Evolutionary conservation across 2,888 invertebrate species (phyloP), one percentile per base, ranked within the genome.

Genomic region (Melieria crassipennis): DNA sequence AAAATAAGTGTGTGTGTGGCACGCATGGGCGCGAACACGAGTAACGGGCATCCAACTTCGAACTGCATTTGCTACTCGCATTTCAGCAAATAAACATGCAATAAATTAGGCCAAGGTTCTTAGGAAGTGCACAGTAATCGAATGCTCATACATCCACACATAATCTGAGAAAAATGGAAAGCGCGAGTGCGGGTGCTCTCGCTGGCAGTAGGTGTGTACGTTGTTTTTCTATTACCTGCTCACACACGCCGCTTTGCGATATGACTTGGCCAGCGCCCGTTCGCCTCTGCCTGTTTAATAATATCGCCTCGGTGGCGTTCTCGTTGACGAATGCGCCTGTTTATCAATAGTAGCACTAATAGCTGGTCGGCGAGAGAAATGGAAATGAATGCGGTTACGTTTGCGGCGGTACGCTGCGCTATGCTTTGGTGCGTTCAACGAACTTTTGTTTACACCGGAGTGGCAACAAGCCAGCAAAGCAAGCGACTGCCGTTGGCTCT

Each of bases 391-490:
- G 52, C 52, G 52, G 9, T 30, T 5, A 9, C 5, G 13, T 30
- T 13, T 57, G 13, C 47, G 16, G 30, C 13, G 16, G 45, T 46
- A 13, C 52, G 11, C 50, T 30, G 52, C 7, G 16, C n/a, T n/a
- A 4, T 52, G 52, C 52, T 11, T 5, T 13, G 13, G 7, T 52
- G 52, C 65, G 65, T 56, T 65, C 56, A 65, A 57, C 46, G 65
- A 65, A 57, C 65, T 65, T 56, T 57, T 65, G 65, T 65, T 63
- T 63, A 63, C 48, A 60, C 7, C 45, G 43, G 30, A 30, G 30
- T 30, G 30, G 30, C 30, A 30, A 30, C 30, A 30, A 30, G 30
- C 30, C 30, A 30, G 30, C 30, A 30, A 30, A 30, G 30, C 30
- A 30, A 30, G 30, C 30, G 30, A 30, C 30, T 30, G 30, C 30